phyloP scores from a whole-genome alignment of 2,113 vertebrate genomes.

The Crotalus viridis region DNA sequence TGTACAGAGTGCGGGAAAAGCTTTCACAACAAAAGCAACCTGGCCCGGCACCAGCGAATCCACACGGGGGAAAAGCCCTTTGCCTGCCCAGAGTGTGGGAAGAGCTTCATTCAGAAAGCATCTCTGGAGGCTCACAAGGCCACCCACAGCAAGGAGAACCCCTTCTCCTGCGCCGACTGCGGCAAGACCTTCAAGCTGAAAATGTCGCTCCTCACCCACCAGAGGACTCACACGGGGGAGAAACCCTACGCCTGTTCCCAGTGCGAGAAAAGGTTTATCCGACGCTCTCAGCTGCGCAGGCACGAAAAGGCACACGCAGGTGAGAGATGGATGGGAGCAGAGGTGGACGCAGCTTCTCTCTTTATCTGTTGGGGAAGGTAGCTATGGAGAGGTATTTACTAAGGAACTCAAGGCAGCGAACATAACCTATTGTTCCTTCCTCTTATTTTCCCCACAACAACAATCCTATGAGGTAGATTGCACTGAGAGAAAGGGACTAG shows the following conservation, averaged over 20 bases:
- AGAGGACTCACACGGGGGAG: conserved; percentile 35
- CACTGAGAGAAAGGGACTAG: neutral
- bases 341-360: neutral
- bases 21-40: conserved; percentile 28
- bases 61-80: conserved; percentile 32
- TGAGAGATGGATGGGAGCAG: neutral
- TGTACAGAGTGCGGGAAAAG: conserved; percentile 24
- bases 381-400: neutral
- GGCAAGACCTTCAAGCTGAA: conserved; percentile 20
- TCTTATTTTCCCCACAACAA: neutral
- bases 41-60: conserved; percentile 20
- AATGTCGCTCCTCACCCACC: conserved; percentile 28
- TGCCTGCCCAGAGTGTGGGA: conserved; percentile 17
- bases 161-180: neutral
- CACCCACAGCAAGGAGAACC: conserved; percentile 14
- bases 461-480: neutral
- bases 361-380: neutral
- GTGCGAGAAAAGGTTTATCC: conserved; percentile 28
- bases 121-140: conserved; percentile 11
- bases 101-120: conserved; percentile 22
- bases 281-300: conserved; percentile 10
- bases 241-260: conserved; percentile 25
- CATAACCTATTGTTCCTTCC: neutral
- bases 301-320: conserved; percentile 29
- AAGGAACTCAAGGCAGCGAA: neutral